A percentile compares a stretch with the other conserved stretches of the same genome.
Evolutionary conservation across 2,888 invertebrate genomes (phyloP).

Genomic region (Marronus borbonicus): DNA sequence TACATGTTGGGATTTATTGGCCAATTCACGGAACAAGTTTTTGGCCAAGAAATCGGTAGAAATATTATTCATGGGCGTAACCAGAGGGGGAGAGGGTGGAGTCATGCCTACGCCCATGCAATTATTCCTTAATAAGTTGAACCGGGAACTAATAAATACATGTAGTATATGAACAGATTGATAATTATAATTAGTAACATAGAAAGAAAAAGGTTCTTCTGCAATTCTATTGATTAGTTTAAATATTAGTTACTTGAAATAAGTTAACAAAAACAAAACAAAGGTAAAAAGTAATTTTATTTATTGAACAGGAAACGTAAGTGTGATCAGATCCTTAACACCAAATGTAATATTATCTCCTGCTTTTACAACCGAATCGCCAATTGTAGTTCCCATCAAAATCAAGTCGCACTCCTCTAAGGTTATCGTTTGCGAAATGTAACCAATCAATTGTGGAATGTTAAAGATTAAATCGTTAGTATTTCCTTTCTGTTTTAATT

Average conservation of each 20-base stretch:
- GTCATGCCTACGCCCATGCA: too few species aligned
- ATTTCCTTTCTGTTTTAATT: slow-evolving; percentile 74
- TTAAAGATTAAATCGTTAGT: slow-evolving; percentile 81
- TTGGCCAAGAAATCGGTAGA: too few species aligned
- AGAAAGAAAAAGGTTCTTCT: too few species aligned
- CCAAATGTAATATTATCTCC: slow-evolving; percentile 80
- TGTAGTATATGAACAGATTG: too few species aligned
- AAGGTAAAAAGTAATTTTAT: not conserved
- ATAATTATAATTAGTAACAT: too few species aligned
- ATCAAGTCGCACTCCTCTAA: slow-evolving; percentile 82
- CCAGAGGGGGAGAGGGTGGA: too few species aligned
- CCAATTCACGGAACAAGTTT: too few species aligned
- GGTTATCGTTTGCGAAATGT: slow-evolving; percentile 79
- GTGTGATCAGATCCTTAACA: slow-evolving; percentile 67
- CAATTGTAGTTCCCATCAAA: slow-evolving; percentile 83
- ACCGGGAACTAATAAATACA: too few species aligned
- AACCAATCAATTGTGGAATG: slow-evolving; percentile 77
- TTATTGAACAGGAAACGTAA: slow-evolving; percentile 64
- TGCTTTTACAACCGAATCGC: slow-evolving; percentile 75
- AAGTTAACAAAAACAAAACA: not conserved
- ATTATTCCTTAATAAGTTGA: too few species aligned
- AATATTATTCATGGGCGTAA: too few species aligned
- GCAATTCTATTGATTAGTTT: too few species aligned
- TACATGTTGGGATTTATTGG: too few species aligned
- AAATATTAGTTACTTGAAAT: not conserved